These are phyloP conservation scores for Chloebia gouldiae DNA, from an alignment of 2,113 vertebrate genomes.

Conservation along the genomic window DNA sequence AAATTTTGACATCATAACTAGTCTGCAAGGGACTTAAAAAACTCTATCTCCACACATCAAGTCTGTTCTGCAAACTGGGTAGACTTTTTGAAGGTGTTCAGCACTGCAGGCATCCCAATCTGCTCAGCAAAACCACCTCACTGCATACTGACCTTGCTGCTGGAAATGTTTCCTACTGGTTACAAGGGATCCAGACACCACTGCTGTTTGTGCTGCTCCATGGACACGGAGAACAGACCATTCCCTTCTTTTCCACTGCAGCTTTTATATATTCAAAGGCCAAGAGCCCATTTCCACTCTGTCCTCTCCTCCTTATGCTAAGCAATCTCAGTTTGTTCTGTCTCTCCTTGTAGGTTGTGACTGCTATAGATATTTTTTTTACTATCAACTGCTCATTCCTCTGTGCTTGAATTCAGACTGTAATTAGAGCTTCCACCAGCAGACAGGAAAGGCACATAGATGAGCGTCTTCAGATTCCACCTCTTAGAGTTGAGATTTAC, in stretches of 20 bases:
- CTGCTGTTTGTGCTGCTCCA: not conserved
- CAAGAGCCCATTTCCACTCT: not conserved
- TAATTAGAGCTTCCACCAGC: slow-evolving; percentile 51
- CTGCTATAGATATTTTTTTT: rapidly evolving
- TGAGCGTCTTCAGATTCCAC: slow-evolving; percentile 25
- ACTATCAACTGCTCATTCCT: not conserved
- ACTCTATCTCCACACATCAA: not conserved
- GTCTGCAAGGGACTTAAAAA: not conserved
- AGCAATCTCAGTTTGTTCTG: not conserved
- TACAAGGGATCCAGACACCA: not conserved
- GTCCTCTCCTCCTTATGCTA: not conserved
- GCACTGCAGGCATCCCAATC: not conserved
- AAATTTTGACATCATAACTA: not conserved
- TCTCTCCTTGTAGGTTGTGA: not conserved
- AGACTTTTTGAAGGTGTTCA: not conserved
- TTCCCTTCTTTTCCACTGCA: not conserved
- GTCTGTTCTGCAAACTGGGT: not conserved
- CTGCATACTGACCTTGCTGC: not conserved
- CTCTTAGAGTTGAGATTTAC: slow-evolving; percentile 51
- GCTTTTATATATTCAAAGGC: not conserved
- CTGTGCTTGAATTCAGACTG: slow-evolving; percentile 26
- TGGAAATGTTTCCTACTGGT: not conserved
- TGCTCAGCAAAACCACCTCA: not conserved
- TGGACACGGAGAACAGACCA: not conserved
- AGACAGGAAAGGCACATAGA: slow-evolving; percentile 53